phyloP scores from a whole-genome alignment of 2,113 vertebrate genomes.

The Talpa occidentalis region DNA sequence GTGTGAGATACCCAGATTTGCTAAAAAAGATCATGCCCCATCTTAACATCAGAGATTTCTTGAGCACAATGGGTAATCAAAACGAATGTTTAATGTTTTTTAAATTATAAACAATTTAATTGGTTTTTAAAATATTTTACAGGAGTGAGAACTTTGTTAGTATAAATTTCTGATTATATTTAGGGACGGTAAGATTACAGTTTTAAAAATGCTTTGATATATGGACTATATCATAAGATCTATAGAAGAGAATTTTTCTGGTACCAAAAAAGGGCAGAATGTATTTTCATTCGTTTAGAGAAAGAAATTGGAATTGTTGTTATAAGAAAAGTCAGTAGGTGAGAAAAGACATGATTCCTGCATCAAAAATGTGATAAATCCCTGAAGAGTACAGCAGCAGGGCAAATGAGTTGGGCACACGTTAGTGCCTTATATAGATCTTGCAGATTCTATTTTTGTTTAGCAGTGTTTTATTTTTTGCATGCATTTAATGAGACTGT shows the following conservation, averaged over 20 bases:
- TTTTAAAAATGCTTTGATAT: conserved; percentile 51
- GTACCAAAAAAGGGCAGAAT: conserved; percentile 8
- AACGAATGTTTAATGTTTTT: conserved; percentile 48
- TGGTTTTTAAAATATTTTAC: conserved; percentile 54
- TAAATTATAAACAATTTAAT: conserved; percentile 47
- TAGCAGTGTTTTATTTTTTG: conserved; percentile 49
- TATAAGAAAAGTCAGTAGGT: conserved; percentile 2
- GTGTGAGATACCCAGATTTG: conserved; percentile 47
- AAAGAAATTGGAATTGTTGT: background rate
- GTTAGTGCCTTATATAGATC: background rate
- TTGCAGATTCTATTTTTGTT: background rate
- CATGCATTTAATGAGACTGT: conserved; percentile 45
- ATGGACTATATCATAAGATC: background rate
- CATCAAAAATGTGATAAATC: background rate
- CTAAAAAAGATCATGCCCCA: conserved; percentile 39
- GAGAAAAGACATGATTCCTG: background rate
- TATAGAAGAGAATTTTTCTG: conserved; percentile 44
- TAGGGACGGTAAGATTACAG: conserved; percentile 45
- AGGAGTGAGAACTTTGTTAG: conserved; percentile 18
- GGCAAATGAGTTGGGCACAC: background rate
- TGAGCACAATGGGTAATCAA: background rate
- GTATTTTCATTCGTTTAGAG: conserved; percentile 32
- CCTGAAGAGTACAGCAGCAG: background rate
- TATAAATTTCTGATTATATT: conserved; percentile 32
- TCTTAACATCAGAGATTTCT: conserved; percentile 58